Evolutionary conservation across 92 coral and sea anemone species (phyloP).

Genomic region (Metridium senile): DNA sequence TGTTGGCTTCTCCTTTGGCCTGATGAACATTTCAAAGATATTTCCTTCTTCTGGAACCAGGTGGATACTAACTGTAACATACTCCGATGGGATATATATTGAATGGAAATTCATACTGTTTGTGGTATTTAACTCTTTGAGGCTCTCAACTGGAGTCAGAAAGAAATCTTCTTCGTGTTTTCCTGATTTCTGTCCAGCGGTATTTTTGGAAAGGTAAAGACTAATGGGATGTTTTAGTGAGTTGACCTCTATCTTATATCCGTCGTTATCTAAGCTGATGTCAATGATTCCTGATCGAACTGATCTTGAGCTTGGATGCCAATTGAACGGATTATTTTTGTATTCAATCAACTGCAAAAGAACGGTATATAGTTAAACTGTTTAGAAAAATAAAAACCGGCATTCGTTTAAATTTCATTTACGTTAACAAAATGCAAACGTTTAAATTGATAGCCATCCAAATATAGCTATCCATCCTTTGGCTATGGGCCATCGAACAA

Average conservation of each 20-base stretch:
- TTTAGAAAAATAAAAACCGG: neutral
- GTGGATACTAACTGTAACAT: conserved; percentile 37
- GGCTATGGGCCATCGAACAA: no score
- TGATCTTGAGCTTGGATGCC: conserved; percentile 26
- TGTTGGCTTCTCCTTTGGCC: conserved; percentile 51
- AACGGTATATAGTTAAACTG: no score
- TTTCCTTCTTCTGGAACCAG: conserved; percentile 53
- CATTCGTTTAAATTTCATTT: neutral
- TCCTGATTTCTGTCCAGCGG: neutral
- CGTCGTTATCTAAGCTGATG: conserved; percentile 15
- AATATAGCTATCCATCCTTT: no score
- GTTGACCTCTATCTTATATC: neutral
- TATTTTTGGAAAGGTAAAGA: conserved; percentile 2
- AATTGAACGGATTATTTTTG: conserved; percentile 26
- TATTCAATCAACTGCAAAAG: conserved; percentile 29
- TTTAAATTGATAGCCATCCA: no score
- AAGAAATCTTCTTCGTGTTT: neutral
- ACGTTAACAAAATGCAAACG: no score
- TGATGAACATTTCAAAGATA: conserved; percentile 47
- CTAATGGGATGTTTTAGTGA: conserved; percentile 14
- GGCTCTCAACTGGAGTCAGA: conserved; percentile 2
- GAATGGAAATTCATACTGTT: conserved; percentile 68
- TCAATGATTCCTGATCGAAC: conserved; percentile 26
- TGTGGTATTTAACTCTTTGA: conserved; percentile 12
- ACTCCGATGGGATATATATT: conserved; percentile 48